These are phyloP conservation scores for Ectemnius cavifrons DNA, from an alignment of 2,888 invertebrate genomes.

Conservation along the genomic window DNA sequence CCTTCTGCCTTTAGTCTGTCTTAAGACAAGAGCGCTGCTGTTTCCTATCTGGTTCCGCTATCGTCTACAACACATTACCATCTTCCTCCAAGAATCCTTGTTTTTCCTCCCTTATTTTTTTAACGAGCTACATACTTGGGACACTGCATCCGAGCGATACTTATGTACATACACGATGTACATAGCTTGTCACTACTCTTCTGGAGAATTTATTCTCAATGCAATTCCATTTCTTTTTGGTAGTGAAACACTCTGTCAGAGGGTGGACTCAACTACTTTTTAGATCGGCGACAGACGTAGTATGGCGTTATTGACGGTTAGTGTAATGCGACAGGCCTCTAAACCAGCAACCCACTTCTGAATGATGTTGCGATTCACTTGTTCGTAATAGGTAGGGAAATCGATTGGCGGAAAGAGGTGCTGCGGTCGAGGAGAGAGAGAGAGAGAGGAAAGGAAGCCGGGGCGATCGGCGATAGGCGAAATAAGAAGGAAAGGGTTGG, in stretches of 20 bases:
- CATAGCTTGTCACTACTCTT: too few relatives aligned
- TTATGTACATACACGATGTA: too few relatives aligned
- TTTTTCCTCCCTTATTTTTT: too few relatives aligned
- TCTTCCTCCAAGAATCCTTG: too few relatives aligned
- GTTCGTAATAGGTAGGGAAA: background rate
- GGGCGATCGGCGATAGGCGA: slow-evolving; percentile 25
- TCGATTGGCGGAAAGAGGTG: background rate
- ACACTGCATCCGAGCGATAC: too few relatives aligned
- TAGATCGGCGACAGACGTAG: slow-evolving; percentile 3
- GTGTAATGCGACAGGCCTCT: background rate
- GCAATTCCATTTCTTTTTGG: too few relatives aligned
- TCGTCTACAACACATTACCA: background rate
- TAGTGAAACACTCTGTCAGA: too few relatives aligned
- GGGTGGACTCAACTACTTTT: background rate
- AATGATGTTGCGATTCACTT: background rate
- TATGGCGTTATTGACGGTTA: background rate
- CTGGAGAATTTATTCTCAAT: too few relatives aligned
- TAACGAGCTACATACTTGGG: too few relatives aligned
- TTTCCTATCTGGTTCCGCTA: slow-evolving; percentile 4
- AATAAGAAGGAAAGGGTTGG: slow-evolving; percentile 37
- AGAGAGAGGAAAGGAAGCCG: background rate
- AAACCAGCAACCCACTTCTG: background rate
- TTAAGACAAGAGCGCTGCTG: background rate
- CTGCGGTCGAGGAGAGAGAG: background rate
- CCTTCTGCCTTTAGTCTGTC: slow-evolving; percentile 14